Percentiles rank a stretch among this genome's conserved stretches.
Conservation (phyloP, 2,797 vertebrate species). For the Schizopygopsis pylzovi region DNA sequence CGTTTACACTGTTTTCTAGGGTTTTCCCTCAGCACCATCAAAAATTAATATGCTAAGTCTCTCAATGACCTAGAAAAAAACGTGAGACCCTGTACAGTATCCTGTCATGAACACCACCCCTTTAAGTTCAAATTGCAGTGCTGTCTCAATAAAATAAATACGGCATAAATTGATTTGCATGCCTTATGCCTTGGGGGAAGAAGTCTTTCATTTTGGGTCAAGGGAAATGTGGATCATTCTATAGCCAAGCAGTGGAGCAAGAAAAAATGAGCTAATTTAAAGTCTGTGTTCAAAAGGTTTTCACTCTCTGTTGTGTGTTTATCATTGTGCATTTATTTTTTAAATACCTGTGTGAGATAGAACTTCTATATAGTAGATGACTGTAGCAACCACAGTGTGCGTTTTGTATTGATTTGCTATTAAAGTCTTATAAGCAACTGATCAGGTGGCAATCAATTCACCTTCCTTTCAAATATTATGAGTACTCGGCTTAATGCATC, state of each 20-base stretch:
- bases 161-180: constrained; percentile 46
- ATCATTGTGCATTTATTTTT: constrained; percentile 30
- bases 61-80: constrained; percentile 42
- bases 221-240: constrained; percentile 57
- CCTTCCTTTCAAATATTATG: neutral
- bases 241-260: constrained; percentile 59
- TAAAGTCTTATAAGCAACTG: constrained; percentile 21
- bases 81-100: constrained; percentile 8
- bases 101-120: neutral
- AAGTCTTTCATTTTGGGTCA: constrained; percentile 43
- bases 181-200: constrained; percentile 40
- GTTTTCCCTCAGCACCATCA: constrained; percentile 16
- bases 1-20: constrained; percentile 26
- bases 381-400: neutral
- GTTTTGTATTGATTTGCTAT: constrained; percentile 20
- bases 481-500: constrained; percentile 1
- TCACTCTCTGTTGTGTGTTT: constrained; percentile 23
- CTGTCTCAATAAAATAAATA: constrained; percentile 39
- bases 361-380: neutral
- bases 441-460: constrained; percentile 7
- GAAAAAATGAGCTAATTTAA: constrained; percentile 50
- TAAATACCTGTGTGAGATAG: constrained; percentile 25
- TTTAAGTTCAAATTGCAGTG: constrained; percentile 39
- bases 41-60: constrained; percentile 31
- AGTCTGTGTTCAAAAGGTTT: constrained; percentile 60